Conservation (phyloP, 2,797 vertebrate species). For the Manis pentadactyla region DNA sequence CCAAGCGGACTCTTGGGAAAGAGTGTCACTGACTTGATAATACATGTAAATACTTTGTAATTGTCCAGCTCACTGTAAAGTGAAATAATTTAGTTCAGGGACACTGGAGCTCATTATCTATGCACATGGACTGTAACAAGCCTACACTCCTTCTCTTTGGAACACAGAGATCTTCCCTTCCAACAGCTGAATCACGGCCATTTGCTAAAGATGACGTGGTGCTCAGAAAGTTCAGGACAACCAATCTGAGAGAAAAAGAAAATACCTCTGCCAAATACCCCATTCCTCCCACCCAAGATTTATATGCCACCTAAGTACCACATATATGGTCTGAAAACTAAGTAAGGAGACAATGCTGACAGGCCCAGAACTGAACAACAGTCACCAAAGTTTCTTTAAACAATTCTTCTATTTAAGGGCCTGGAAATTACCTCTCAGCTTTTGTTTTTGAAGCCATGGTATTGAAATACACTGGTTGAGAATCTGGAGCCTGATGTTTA, state of each 20-base stretch:
- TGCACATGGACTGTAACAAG: not conserved
- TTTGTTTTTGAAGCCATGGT: not conserved
- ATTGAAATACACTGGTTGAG: not conserved
- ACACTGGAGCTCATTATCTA: not conserved
- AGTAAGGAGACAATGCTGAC: not conserved
- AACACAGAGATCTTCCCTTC: not conserved
- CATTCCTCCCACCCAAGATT: not conserved
- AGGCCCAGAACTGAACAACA: not conserved
- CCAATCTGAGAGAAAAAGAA: slow-evolving; percentile 15
- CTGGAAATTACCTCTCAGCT: not conserved
- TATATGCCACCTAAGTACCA: not conserved
- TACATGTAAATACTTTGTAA: not conserved
- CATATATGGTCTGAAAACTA: not conserved
- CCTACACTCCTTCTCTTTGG: not conserved
- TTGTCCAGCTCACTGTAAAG: not conserved
- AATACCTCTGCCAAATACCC: not conserved
- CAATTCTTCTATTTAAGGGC: not conserved
- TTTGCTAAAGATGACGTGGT: not conserved
- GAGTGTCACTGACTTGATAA: not conserved
- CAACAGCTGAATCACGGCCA: not conserved
- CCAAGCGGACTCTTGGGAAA: not conserved
- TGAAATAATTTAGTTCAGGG: not conserved
- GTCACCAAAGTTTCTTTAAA: not conserved
- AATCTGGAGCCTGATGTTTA: not conserved
- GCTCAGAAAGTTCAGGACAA: not conserved